Conservation (phyloP, 2,797 vertebrate species). For the Micrastur ruficollis region DNA sequence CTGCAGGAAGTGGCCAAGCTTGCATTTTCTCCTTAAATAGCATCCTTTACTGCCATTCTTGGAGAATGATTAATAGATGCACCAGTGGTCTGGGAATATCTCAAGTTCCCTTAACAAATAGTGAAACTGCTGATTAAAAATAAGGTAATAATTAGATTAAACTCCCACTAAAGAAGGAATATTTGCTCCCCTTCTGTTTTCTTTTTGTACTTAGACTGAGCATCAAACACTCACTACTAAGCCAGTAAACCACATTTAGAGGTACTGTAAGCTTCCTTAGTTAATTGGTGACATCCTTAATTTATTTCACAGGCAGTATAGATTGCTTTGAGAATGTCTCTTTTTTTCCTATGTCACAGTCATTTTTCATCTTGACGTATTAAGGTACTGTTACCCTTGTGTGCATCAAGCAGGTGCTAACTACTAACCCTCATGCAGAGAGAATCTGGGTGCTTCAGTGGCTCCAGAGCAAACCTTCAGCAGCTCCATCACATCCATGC, state of each 20-base stretch:
- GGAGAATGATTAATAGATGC: background rate
- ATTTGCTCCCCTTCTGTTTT: background rate
- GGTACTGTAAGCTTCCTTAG: background rate
- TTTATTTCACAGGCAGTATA: background rate
- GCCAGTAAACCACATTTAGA: background rate
- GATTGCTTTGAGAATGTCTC: background rate
- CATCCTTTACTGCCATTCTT: background rate
- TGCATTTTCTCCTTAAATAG: constrained; percentile 7
- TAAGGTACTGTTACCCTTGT: background rate
- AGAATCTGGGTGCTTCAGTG: background rate
- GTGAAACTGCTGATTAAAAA: background rate
- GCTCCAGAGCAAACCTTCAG: background rate
- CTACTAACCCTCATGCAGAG: background rate
- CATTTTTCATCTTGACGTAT: background rate
- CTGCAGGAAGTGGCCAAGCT: background rate
- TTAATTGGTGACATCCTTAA: background rate
- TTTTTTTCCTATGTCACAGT: background rate
- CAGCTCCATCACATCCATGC: background rate
- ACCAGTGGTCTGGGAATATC: background rate
- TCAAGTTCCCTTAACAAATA: background rate
- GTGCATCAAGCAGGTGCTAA: background rate
- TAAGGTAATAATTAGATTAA: background rate
- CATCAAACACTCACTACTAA: background rate
- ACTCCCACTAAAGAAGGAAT: background rate
- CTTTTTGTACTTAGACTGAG: background rate